phyloP scores from a whole-genome alignment of 2,797 vertebrate species.

The Sarcoramphus papa region DNA sequence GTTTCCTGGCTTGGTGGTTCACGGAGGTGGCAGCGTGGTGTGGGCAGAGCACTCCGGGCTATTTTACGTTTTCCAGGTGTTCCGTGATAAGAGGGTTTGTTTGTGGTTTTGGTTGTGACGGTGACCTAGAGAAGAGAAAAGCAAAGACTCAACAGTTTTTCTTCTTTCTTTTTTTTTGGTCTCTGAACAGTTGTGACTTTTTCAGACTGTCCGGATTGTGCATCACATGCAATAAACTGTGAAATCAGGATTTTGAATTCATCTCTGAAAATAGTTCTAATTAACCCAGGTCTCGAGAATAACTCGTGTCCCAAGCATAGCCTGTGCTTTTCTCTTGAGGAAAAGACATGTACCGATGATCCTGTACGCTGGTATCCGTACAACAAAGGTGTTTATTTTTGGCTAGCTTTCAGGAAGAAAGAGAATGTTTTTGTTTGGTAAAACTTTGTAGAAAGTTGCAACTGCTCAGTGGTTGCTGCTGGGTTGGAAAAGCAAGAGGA shows the following conservation, averaged over 20 bases:
- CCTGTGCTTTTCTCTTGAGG: background rate
- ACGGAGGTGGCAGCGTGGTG: background rate
- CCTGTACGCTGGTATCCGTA: rapidly evolving
- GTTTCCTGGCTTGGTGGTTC: background rate
- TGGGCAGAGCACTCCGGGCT: background rate
- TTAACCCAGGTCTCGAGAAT: background rate
- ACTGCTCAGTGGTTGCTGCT: background rate
- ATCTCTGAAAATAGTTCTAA: background rate
- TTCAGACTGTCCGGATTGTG: background rate
- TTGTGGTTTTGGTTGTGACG: background rate
- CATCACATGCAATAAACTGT: rapidly evolving
- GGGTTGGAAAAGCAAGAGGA: background rate
- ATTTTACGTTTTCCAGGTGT: rapidly evolving
- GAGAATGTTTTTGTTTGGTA: background rate
- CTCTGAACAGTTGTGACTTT: background rate
- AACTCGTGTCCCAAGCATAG: background rate
- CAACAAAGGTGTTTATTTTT: background rate
- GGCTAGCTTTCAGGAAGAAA: background rate
- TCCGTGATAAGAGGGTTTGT: background rate
- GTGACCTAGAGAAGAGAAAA: background rate
- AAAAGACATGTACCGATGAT: rapidly evolving
- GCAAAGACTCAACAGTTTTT: rapidly evolving
- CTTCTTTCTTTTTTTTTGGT: rapidly evolving
- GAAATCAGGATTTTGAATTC: background rate
- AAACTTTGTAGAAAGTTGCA: background rate